These are phyloP conservation scores for Beaufortia kweichowensis DNA, from an alignment of 2,113 vertebrate genomes.

Conservation along the genomic window DNA sequence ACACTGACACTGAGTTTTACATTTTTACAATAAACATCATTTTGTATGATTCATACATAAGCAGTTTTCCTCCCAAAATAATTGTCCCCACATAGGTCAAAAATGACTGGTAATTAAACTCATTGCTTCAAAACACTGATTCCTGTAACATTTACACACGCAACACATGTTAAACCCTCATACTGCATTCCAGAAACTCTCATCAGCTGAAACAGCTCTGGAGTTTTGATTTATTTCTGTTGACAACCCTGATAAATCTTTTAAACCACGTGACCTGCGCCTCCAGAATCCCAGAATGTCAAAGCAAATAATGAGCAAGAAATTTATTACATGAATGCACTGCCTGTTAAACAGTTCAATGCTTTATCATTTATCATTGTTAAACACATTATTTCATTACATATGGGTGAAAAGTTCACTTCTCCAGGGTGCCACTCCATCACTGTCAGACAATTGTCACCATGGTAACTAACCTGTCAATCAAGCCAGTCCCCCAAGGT, in stretches of 20 bases:
- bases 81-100: too few relatives aligned
- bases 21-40: too few relatives aligned
- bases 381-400: not conserved
- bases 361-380: not conserved
- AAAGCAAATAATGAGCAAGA: conserved; percentile 22
- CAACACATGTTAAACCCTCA: not conserved
- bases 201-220: conserved; percentile 31
- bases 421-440: not conserved
- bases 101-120: too few relatives aligned
- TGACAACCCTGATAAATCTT: conserved; percentile 39
- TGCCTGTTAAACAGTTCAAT: conserved; percentile 19
- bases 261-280: not conserved
- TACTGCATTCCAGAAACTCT: conserved; percentile 20
- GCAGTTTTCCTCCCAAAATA: too few relatives aligned
- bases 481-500: conserved; percentile 16
- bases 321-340: not conserved
- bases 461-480: conserved; percentile 38
- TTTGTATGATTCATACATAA: too few relatives aligned
- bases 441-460: conserved; percentile 10
- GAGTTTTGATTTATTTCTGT: conserved; percentile 28
- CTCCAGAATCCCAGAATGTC: conserved; percentile 8
- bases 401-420: conserved; percentile 29
- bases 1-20: too few relatives aligned
- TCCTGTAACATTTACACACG: too few relatives aligned
- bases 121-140: not conserved